Conservation (phyloP, 2,888 invertebrate genomes). For the Spisula subtruncata region DNA sequence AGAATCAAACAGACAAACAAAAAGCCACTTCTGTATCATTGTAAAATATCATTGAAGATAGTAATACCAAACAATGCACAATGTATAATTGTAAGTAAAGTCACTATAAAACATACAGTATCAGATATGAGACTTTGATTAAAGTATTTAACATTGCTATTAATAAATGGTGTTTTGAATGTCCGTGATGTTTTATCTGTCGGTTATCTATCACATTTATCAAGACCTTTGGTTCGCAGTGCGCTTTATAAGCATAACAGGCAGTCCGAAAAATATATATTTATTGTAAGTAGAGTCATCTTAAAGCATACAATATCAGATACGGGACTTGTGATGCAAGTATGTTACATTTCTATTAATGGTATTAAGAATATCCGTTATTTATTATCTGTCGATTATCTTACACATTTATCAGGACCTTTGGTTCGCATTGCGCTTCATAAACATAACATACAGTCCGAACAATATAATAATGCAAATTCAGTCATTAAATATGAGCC, state of each 20-base stretch:
- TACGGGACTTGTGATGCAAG: too few relatives aligned
- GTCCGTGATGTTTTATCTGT: background rate
- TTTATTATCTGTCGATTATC: background rate
- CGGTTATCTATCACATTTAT: background rate
- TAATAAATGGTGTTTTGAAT: background rate
- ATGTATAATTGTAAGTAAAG: too few relatives aligned
- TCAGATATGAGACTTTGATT: too few relatives aligned
- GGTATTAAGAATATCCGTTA: background rate
- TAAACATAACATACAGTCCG: background rate
- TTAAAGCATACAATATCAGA: too few relatives aligned
- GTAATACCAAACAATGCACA: too few relatives aligned
- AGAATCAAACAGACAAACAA: too few relatives aligned
- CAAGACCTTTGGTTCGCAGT: background rate
- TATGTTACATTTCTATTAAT: background rate
- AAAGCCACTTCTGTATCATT: too few relatives aligned
- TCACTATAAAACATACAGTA: too few relatives aligned
- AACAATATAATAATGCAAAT: slow-evolving; percentile 10
- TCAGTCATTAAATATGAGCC: background rate
- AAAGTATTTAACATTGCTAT: background rate
- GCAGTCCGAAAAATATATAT: background rate
- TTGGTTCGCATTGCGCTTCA: background rate
- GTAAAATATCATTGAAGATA: too few relatives aligned
- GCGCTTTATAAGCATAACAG: background rate
- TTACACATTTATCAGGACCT: background rate
- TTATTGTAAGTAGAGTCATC: too few relatives aligned